Evolutionary conservation across 2,888 invertebrate species (phyloP).

Genomic region (Trachelus tabidus): DNA sequence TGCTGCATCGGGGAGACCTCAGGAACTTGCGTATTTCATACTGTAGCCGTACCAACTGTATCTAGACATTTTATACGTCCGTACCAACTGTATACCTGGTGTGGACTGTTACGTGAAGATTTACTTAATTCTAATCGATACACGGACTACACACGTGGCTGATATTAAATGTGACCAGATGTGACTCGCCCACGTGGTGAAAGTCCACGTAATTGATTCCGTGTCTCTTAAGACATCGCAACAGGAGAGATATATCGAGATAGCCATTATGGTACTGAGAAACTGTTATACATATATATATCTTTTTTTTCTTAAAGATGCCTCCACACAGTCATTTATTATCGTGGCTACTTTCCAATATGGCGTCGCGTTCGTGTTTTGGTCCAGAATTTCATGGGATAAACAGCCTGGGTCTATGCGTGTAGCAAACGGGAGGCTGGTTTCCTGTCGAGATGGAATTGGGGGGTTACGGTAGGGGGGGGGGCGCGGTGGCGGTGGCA

Average conservation of each 20-base stretch:
- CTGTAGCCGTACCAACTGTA: neutral
- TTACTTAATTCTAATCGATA: neutral
- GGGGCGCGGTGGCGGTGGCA: neutral
- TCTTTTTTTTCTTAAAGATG: neutral
- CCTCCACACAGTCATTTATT: neutral
- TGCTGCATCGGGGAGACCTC: neutral
- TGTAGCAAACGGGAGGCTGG: neutral
- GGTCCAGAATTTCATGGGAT: neutral
- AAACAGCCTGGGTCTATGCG: neutral
- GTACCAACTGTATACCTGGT: neutral
- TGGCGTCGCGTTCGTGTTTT: neutral
- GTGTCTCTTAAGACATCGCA: constrained; percentile 33
- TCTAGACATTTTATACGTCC: neutral
- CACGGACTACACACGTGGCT: constrained; percentile 1
- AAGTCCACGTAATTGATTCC: constrained; percentile 62
- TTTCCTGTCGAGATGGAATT: neutral
- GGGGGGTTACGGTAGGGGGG: neutral
- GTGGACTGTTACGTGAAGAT: neutral
- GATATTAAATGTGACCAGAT: constrained; percentile 41
- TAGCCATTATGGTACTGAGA: neutral
- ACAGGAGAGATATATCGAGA: neutral
- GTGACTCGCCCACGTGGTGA: constrained; percentile 61
- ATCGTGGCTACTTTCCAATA: neutral
- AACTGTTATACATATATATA: neutral
- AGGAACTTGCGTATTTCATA: neutral